These are phyloP conservation scores for Siderastrea radians DNA, from an alignment of 92 coral and sea anemone genomes.

Conservation along the genomic window DNA sequence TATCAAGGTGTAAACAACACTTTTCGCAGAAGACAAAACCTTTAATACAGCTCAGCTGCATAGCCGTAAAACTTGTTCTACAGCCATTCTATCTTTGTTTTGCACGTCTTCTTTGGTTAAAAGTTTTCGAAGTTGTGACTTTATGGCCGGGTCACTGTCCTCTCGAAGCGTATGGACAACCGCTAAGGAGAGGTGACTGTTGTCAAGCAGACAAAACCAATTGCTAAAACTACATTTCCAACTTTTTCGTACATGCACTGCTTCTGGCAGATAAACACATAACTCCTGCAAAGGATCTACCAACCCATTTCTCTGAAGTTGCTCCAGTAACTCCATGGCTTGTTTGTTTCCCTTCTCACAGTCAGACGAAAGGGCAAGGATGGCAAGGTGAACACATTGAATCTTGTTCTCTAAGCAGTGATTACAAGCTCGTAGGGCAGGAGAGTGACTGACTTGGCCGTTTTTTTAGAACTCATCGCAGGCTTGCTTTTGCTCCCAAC, in stretches of 20 bases:
- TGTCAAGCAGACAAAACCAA: too few species aligned
- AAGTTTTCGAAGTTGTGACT: slow-evolving; percentile 31
- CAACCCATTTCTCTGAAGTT: slow-evolving; percentile 4
- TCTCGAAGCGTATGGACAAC: slow-evolving; percentile 4
- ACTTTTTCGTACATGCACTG: slow-evolving; percentile 57
- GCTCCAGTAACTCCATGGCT: slow-evolving; percentile 30
- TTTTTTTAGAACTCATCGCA: slow-evolving; percentile 13
- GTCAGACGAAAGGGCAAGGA: slow-evolving; percentile 44
- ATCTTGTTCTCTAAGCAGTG: slow-evolving; percentile 27
- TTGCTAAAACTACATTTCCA: too few species aligned
- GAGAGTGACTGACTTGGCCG: slow-evolving; percentile 48
- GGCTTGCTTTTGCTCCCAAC: slow-evolving; percentile 12
- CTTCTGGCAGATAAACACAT: slow-evolving; percentile 45
- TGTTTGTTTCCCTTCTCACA: slow-evolving; percentile 53
- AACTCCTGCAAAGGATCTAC: slow-evolving; percentile 30
- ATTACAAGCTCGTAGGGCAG: slow-evolving; percentile 58
- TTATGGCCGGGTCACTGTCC: slow-evolving; percentile 3
- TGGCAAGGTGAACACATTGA: slow-evolving; percentile 23
- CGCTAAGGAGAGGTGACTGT: too few species aligned
- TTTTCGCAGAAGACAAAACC: too few species aligned
- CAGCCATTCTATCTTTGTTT: too few species aligned
- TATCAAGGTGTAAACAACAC: slow-evolving; percentile 24
- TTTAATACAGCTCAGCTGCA: slow-evolving; percentile 29
- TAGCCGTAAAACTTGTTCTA: slow-evolving; percentile 26
- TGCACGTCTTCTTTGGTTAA: slow-evolving; percentile 33